Evolutionary conservation across 2,888 invertebrate genomes (phyloP), one percentile per base, ranked within the genome.

Genomic region (Macropis europaea): DNA sequence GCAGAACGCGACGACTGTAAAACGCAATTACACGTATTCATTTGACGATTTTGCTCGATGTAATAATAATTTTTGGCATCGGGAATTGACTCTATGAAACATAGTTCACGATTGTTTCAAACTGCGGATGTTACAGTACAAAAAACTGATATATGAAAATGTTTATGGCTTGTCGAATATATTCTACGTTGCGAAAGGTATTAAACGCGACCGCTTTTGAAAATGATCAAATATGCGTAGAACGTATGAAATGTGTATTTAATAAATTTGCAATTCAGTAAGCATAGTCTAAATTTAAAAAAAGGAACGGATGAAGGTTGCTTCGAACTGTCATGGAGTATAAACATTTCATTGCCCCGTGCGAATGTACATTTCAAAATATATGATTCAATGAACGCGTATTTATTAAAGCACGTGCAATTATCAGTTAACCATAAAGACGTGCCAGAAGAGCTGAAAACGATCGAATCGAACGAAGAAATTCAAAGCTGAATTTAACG

Each of bases 1-100:
- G 40, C 53, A 53, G 66, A 36, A 15, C 9, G 13, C 24, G 11
- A 15, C n/a, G 57, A 26, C 13, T 48, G 36, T 22, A 26, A 32
- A 53, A 32, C 19, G 7, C 19, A 54, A 42, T 28, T 47, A 28
- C 13, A 19, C 30, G 19, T 13, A 19, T 28, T 56, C 34, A 34
- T 24, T 22, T 34, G 22, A 62, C 53, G 32, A 63, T 47, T 62
- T 47, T 53, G 17, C 32, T 5, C 6, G 5, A 30, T 19, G n/a
- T 40, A 32, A 45, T 26, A 57, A 5, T 1, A 17, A 7, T 5
- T 13, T 53, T 13, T 43, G 15, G 45, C 17, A n/a, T n/a, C 9
- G 15, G 3, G 9, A 4, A n/a, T n/a, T n/a, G n/a, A n/a, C n/a
- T n/a, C n/a, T n/a, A n/a, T n/a, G n/a, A n/a, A n/a, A n/a, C n/a